Evolutionary conservation across 2,888 invertebrate species (phyloP).

Genomic region (Drosophila ezoana): DNA sequence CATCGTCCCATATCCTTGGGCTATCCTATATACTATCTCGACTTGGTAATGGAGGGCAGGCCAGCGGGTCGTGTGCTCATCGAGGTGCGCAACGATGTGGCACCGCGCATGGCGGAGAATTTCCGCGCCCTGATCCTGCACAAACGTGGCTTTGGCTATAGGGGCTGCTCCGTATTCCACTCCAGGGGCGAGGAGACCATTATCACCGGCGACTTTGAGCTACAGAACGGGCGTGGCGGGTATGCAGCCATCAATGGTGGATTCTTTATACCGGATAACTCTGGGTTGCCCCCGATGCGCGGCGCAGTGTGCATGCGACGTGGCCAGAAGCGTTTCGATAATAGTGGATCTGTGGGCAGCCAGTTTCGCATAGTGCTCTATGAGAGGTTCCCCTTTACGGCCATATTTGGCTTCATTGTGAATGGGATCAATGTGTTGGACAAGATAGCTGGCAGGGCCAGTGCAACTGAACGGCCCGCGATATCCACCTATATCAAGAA

Average conservation of each 20-base stretch:
- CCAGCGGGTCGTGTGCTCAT: conserved; percentile 90
- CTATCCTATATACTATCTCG: conserved; percentile 10
- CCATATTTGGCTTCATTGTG: conserved; percentile 17
- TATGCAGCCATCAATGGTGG: conserved; percentile 91
- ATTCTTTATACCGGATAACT: conserved; percentile 93
- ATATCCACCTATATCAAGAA: neutral
- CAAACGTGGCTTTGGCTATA: conserved; percentile 90
- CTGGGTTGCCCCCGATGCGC: conserved; percentile 89
- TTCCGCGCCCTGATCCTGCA: conserved; percentile 72
- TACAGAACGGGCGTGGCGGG: conserved; percentile 92
- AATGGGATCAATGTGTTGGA: conserved; percentile 9
- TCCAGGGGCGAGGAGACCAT: conserved; percentile 94
- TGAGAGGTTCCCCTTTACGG: neutral
- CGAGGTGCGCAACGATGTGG: conserved; percentile 91
- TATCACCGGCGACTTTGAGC: conserved; percentile 92
- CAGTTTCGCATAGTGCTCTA: conserved; percentile 16
- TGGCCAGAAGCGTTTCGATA: neutral
- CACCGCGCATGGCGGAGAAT: conserved; percentile 93
- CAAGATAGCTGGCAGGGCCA: neutral
- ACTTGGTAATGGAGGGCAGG: conserved; percentile 87
- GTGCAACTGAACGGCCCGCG: neutral
- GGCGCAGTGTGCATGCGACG: conserved; percentile 87
- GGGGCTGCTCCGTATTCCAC: conserved; percentile 92
- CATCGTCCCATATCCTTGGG: fast-evolving
- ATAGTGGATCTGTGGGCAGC: conserved; percentile 11